Evolutionary conservation across 2,888 invertebrate species (phyloP).

Genomic region (Drosophila algonquin): DNA sequence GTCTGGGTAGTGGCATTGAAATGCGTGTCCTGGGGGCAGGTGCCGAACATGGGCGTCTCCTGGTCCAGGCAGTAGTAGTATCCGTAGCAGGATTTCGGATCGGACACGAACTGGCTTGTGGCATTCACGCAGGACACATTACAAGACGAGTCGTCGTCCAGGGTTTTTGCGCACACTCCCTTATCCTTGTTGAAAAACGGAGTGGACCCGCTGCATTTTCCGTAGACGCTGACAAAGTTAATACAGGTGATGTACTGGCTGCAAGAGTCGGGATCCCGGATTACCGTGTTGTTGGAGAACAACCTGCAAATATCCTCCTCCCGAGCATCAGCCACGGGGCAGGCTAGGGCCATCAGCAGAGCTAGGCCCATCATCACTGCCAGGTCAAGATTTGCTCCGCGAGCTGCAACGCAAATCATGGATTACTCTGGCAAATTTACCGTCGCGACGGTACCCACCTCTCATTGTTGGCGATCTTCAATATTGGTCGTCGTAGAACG

Average conservation of each 20-base stretch:
- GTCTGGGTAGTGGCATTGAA: constrained; percentile 56
- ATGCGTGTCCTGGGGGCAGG: constrained; percentile 53
- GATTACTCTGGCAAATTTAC: background rate
- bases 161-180: constrained; percentile 46
- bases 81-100: constrained; percentile 69
- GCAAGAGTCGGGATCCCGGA: constrained; percentile 80
- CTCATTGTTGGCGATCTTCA: constrained; percentile 7
- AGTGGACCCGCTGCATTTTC: constrained; percentile 53
- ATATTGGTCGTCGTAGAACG: background rate
- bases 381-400: background rate
- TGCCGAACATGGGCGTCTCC: constrained; percentile 50
- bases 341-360: constrained; percentile 5
- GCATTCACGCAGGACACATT: constrained; percentile 51
- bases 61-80: constrained; percentile 64
- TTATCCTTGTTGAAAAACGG: constrained; percentile 63
- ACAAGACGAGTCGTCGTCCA: constrained; percentile 44
- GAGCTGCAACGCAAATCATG: background rate
- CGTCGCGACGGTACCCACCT: background rate
- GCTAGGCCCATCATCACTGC: constrained; percentile 3
- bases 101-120: constrained; percentile 36
- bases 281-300: constrained; percentile 66
- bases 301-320: constrained; percentile 65
- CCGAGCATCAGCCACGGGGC: constrained; percentile 16
- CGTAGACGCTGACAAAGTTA: constrained; percentile 51
- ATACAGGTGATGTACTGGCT: constrained; percentile 68